Percentiles rank a stretch among this genome's conserved stretches.
Evolutionary conservation across 2,888 invertebrate species (phyloP).

Genomic region (Hipparchia semele): DNA sequence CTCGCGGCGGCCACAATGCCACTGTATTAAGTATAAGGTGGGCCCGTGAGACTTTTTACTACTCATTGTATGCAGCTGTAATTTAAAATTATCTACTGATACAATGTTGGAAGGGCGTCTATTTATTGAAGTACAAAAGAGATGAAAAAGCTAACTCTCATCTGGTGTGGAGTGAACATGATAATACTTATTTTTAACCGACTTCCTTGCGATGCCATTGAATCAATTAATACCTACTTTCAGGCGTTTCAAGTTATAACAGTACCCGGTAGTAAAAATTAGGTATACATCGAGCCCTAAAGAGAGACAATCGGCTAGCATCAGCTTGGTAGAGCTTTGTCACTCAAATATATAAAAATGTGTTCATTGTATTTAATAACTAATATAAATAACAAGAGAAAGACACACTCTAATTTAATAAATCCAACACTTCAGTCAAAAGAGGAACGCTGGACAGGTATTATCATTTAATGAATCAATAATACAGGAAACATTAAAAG

Average conservation of each 20-base stretch:
- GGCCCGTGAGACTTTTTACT: slow-evolving; percentile 67
- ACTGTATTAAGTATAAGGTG: slow-evolving; percentile 68
- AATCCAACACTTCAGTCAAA: too few relatives aligned
- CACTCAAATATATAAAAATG: too few relatives aligned
- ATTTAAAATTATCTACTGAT: slow-evolving; percentile 42
- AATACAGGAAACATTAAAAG: too few relatives aligned
- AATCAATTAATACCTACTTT: neutral
- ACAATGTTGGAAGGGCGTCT: slow-evolving; percentile 22
- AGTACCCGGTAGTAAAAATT: too few relatives aligned
- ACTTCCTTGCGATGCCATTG: neutral
- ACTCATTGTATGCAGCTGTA: slow-evolving; percentile 56
- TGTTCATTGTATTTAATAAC: too few relatives aligned
- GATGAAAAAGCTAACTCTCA: slow-evolving; percentile 13
- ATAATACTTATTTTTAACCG: neutral
- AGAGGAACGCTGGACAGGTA: too few relatives aligned
- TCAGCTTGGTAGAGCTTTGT: too few relatives aligned
- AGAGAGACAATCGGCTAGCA: too few relatives aligned
- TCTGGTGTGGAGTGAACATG: slow-evolving; percentile 3
- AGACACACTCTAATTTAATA: too few relatives aligned
- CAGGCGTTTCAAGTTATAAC: neutral
- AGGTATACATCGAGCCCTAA: too few relatives aligned
- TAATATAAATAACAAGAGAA: too few relatives aligned
- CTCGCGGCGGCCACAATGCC: slow-evolving; percentile 74
- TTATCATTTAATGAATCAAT: too few relatives aligned
- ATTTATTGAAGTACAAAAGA: slow-evolving; percentile 26